A percentile compares a stretch with the other conserved stretches of the same genome.
phyloP scores from a whole-genome alignment of 64 coral and sea anemone species.

The Hydrozoanthus tunicans region DNA sequence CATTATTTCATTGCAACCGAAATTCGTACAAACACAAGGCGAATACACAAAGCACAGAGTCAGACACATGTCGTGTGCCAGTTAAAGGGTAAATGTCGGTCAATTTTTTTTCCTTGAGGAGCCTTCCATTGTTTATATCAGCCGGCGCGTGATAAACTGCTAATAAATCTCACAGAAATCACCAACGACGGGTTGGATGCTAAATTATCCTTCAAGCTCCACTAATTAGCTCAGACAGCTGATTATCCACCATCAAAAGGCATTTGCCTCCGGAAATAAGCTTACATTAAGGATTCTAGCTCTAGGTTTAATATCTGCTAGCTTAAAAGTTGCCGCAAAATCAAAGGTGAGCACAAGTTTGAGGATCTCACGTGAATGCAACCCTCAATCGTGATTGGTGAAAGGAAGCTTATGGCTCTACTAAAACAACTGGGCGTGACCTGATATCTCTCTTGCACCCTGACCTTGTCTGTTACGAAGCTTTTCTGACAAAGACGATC shows the following conservation, averaged over 20 bases:
- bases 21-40: neutral
- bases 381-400: slow-evolving; percentile 38
- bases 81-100: slow-evolving; percentile 37
- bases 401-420: slow-evolving; percentile 46
- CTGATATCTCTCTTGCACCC: slow-evolving; percentile 12
- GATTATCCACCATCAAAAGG: slow-evolving; percentile 24
- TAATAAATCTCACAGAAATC: slow-evolving; percentile 40
- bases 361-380: slow-evolving; percentile 22
- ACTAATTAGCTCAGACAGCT: slow-evolving; percentile 56
- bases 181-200: slow-evolving; percentile 47
- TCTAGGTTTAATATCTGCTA: slow-evolving; percentile 52
- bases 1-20: slow-evolving; percentile 13
- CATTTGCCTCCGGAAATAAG: slow-evolving; percentile 41
- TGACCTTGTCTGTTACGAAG: slow-evolving; percentile 1
- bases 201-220: slow-evolving; percentile 52
- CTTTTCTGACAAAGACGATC: no score
- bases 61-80: slow-evolving; percentile 29
- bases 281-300: slow-evolving; percentile 36
- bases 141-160: slow-evolving; percentile 47
- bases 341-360: slow-evolving; percentile 50
- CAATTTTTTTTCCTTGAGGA: neutral
- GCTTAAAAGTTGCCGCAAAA: slow-evolving; percentile 41
- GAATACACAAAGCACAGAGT: slow-evolving; percentile 14
- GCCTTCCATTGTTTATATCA: slow-evolving; percentile 11
- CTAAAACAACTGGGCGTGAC: neutral